Conservation (phyloP, 2,888 invertebrate genomes). For the Drosophila diplacantha region DNA sequence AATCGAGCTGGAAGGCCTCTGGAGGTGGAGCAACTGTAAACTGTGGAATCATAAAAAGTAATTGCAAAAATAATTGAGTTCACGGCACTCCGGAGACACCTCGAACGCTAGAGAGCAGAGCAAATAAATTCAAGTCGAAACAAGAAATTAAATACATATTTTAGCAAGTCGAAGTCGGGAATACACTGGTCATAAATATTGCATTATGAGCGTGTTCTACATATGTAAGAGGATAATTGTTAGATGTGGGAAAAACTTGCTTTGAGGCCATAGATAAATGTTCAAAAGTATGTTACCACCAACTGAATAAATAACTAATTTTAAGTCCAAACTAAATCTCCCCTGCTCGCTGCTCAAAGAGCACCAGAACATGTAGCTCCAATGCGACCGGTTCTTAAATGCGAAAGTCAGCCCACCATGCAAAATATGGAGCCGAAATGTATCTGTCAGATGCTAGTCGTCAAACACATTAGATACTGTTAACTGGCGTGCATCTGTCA, state of each 20-base stretch:
- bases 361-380: not conserved
- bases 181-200: slow-evolving; percentile 7
- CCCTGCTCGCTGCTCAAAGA: not conserved
- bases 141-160: slow-evolving; percentile 18
- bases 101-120: slow-evolving; percentile 19
- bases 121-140: slow-evolving; percentile 37
- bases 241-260: not conserved
- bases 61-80: slow-evolving; percentile 71
- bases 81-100: slow-evolving; percentile 62
- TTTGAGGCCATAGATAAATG: not conserved
- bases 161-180: slow-evolving; percentile 9
- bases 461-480: slow-evolving; percentile 42
- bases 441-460: slow-evolving; percentile 51
- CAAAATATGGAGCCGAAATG: slow-evolving; percentile 38
- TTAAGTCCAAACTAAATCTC: not conserved
- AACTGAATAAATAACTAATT: not conserved
- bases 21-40: slow-evolving; percentile 37
- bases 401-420: slow-evolving; percentile 36
- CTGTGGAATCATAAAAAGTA: slow-evolving; percentile 52
- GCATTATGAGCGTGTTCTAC: not conserved
- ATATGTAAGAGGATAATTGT: too few relatives aligned
- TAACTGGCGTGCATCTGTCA: slow-evolving; percentile 35
- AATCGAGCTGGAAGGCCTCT: slow-evolving; percentile 30
- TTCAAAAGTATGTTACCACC: not conserved
- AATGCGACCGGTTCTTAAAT: slow-evolving; percentile 14